Base-by-base conservation (phyloP, 2,113 vertebrate genomes). In the Notothenia rossii region DNA sequence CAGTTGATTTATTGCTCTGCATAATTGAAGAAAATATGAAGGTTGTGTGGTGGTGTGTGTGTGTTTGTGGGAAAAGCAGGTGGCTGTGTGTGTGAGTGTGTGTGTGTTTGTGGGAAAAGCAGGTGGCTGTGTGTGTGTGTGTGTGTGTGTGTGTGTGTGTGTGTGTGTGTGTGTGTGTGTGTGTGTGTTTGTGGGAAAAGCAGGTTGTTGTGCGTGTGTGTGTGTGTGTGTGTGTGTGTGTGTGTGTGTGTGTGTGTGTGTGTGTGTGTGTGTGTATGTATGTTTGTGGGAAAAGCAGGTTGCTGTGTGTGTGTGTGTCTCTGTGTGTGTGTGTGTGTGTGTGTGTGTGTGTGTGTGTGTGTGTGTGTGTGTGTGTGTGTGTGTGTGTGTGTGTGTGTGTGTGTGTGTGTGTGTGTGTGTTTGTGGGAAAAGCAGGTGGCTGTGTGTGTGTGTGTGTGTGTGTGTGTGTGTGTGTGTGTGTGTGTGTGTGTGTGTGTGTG, bases 61-160 rank as follows among this genome's bases (percentile, higher is more conserved):
- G 43, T 76, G 64, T 25, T 33, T 64, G 48, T 65, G 25, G 54
- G 40, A 73, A 62, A 75, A 76, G 54, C 12, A 66, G 60, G 56
- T 80, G 68, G 63, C 25, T 36, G 36, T 7, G 29, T 33, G 69
- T 67, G 45, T 65, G 74, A 68, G 63, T 59, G 66, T 50, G n/a
- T n/a, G n/a, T n/a, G n/a, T n/a, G n/a, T n/a, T n/a, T n/a, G n/a
- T n/a, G n/a, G n/a, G n/a, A n/a, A n/a, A n/a, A n/a, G n/a, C n/a
- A n/a, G n/a, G n/a, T n/a, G n/a, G n/a, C 53, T 54, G 65, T n/a
- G 56, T 64, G 50, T 70, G 66, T 64, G 46, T 33, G 13, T 45
- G 74, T 48, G 33, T 51, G 61, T 76, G 77, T 40, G 62, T 51
- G 2, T 25, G 25, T 2, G 2, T 25, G 25, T 25, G 2, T 25